These are phyloP conservation scores for Cephalopterus ornatus DNA, from an alignment of 2,113 vertebrate genomes.

Conservation along the genomic window DNA sequence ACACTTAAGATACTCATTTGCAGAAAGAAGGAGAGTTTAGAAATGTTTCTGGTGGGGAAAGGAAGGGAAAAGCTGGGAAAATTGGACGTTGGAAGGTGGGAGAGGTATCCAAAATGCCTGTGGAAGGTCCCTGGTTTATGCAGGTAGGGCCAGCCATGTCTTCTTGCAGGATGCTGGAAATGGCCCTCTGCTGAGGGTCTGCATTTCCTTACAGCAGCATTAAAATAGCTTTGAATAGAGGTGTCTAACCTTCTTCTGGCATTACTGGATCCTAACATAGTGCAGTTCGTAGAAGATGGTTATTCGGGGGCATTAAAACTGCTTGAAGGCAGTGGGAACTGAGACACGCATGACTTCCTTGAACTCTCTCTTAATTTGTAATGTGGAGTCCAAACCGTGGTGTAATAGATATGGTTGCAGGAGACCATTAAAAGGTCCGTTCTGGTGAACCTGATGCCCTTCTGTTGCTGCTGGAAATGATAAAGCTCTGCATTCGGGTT, in stretches of 20 bases:
- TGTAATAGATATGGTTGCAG: slow-evolving; percentile 36
- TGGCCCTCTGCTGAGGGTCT: background rate
- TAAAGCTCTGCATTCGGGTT: background rate
- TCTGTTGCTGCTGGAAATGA: slow-evolving; percentile 52
- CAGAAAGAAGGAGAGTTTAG: background rate
- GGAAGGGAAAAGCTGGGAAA: background rate
- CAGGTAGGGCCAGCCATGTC: background rate
- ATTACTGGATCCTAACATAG: background rate
- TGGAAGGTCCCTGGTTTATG: background rate
- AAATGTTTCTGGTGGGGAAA: background rate
- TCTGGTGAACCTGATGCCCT: slow-evolving; percentile 54
- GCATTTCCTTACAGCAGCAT: background rate
- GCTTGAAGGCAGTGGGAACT: background rate
- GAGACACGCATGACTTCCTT: slow-evolving; percentile 56
- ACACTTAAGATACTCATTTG: fast-evolving
- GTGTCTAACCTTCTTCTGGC: background rate
- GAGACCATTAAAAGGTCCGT: slow-evolving; percentile 42
- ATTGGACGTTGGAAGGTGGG: background rate
- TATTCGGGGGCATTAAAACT: background rate
- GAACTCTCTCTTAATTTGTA: slow-evolving; percentile 55
- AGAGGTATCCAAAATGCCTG: background rate
- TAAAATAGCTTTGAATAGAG: background rate
- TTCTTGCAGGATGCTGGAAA: background rate
- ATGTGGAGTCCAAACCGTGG: background rate
- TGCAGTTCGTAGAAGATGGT: background rate